These are phyloP conservation scores for Gambelia wislizenii DNA, from an alignment of 2,797 vertebrate genomes.

Conservation along the genomic window DNA sequence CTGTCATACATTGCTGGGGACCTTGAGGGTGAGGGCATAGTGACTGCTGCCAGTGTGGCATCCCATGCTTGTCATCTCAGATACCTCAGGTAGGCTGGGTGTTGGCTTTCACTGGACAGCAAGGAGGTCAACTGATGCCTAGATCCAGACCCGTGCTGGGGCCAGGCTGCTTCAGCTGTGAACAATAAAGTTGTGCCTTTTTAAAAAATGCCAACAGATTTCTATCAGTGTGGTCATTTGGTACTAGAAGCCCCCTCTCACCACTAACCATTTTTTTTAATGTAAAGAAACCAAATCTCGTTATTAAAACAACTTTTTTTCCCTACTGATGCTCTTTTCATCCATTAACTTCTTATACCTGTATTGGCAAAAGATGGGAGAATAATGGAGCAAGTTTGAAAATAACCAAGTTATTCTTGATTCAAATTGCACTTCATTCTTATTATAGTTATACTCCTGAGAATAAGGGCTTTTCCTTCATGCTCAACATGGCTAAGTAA, in stretches of 20 bases:
- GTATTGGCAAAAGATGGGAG: constrained; percentile 8
- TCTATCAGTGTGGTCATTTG: neutral
- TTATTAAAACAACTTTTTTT: fast-evolving
- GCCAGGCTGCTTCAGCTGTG: too few species aligned
- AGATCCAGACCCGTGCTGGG: too few species aligned
- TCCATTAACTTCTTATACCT: neutral
- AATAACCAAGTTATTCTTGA: constrained; percentile 6
- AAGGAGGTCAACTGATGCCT: too few species aligned
- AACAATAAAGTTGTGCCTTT: too few species aligned
- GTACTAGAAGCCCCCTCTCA: neutral
- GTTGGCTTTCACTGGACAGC: too few species aligned
- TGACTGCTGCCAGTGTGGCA: too few species aligned
- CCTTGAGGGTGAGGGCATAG: too few species aligned
- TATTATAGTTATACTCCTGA: neutral
- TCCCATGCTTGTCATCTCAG: too few species aligned
- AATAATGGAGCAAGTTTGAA: constrained; percentile 12
- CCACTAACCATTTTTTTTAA: too few species aligned
- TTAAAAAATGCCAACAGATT: too few species aligned
- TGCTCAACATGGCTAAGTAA: neutral
- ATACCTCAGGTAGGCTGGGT: too few species aligned
- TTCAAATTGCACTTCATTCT: constrained; percentile 20
- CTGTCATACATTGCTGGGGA: too few species aligned
- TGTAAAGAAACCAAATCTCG: neutral
- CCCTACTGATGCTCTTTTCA: constrained; percentile 17
- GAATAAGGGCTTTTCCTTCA: constrained; percentile 2